Percentiles rank a stretch among this genome's conserved stretches.
These are phyloP conservation scores for Nymphalis polychloros DNA, from an alignment of 2,888 invertebrate species.

Conservation along the genomic window DNA sequence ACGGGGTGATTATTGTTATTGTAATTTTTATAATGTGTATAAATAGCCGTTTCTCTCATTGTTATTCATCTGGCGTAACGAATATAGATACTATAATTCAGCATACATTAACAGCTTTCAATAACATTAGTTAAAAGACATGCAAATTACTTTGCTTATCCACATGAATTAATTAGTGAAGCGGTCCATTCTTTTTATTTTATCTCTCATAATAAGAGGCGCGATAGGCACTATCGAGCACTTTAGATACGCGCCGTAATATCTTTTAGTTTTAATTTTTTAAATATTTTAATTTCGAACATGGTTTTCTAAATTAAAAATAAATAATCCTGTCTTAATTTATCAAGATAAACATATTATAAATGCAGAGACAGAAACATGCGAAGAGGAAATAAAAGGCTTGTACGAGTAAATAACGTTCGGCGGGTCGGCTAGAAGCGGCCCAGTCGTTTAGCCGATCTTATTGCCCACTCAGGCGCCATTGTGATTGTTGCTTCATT, in stretches of 20 bases:
- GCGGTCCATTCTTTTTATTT: conserved; percentile 26
- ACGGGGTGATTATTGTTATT: no score
- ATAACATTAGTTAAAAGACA: conserved; percentile 34
- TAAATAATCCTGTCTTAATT: conserved; percentile 25
- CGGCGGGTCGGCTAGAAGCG: conserved; percentile 33
- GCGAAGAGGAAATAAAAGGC: conserved; percentile 37
- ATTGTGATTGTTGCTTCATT: conserved; percentile 24
- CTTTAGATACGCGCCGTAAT: conserved; percentile 30
- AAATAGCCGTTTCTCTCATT: neutral
- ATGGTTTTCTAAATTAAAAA: conserved; percentile 25
- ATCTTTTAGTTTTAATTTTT: conserved; percentile 24
- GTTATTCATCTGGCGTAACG: neutral
- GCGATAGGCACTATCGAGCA: conserved; percentile 30
- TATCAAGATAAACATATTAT: conserved; percentile 35
- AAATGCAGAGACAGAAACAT: conserved; percentile 42
- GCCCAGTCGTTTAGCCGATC: conserved; percentile 24
- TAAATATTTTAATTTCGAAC: conserved; percentile 24
- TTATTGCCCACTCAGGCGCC: conserved; percentile 21
- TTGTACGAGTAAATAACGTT: conserved; percentile 39
- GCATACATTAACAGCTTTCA: conserved; percentile 19
- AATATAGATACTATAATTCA: conserved; percentile 20
- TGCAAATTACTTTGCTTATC: conserved; percentile 35
- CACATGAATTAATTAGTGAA: conserved; percentile 33
- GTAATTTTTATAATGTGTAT: no score
- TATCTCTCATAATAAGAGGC: conserved; percentile 24